Percentiles rank a stretch among this genome's conserved stretches.
These are phyloP conservation scores for Andrena dorsata DNA, from an alignment of 2,888 invertebrate genomes.

Conservation along the genomic window DNA sequence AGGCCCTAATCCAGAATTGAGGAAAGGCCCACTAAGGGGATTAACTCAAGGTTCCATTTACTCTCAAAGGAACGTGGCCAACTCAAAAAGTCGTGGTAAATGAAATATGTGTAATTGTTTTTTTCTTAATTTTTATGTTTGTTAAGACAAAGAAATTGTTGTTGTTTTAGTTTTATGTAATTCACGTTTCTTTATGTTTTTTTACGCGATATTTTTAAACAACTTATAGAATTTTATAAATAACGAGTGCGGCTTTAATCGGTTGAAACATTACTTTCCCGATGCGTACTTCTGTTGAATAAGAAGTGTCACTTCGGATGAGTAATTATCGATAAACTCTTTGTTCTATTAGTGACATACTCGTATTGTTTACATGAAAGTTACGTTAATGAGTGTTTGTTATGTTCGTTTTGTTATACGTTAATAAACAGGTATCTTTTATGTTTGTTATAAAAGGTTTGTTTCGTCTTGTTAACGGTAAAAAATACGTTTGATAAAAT, in stretches of 20 bases:
- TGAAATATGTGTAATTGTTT: constrained; percentile 84
- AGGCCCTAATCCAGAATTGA: constrained; percentile 89
- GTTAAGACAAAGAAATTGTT: constrained; percentile 45
- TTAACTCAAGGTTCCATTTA: constrained; percentile 93
- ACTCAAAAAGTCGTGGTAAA: constrained; percentile 86
- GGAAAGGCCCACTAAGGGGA: constrained; percentile 90
- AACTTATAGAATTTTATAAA: constrained; percentile 15
- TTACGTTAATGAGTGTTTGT: constrained; percentile 20
- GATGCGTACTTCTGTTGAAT: constrained; percentile 6
- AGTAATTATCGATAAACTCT: constrained; percentile 12
- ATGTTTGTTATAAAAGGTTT: constrained; percentile 29
- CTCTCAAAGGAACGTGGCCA: constrained; percentile 87
- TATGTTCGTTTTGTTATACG: constrained; percentile 39
- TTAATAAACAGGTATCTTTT: constrained; percentile 37
- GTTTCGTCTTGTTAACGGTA: constrained; percentile 5
- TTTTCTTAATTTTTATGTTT: constrained; percentile 71
- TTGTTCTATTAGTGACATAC: constrained; percentile 21
- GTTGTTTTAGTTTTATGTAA: constrained; percentile 29
- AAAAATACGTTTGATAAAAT: constrained; percentile 7
- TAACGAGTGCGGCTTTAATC: constrained; percentile 14
- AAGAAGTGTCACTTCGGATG: constrained; percentile 7
- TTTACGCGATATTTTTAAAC: constrained; percentile 3
- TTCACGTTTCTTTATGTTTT: constrained; percentile 6
- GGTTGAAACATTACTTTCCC: constrained; percentile 8
- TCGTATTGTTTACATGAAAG: background rate